Evolutionary conservation across 2,888 invertebrate species (phyloP), one percentile per base, ranked within the genome.

Genomic region (Sinhomidia bicolor): DNA sequence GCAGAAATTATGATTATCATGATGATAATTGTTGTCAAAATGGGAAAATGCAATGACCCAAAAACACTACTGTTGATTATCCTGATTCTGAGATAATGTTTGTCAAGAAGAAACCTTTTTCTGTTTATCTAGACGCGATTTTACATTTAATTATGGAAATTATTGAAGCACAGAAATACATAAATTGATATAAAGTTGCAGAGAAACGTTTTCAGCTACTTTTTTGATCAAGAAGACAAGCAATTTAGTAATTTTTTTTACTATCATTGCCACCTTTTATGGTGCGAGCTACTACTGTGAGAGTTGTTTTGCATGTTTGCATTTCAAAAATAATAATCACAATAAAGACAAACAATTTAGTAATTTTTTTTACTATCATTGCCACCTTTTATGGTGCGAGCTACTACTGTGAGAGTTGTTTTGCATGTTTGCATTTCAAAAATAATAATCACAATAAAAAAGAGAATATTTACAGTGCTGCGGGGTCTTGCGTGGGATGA

Each of bases 11-110:
- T 29, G 10, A 62, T 29, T 29, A 62, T 62, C 26, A 1, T 36
- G 20, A 74, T 20, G 36, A 57, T 57, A 68, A 80, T 82, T 5
- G 17, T 71, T 71, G 41, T 41, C 71, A 44, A 51, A 83, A 14
- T 12, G 26, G 71, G 51, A 83, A 81, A 74, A 54, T 65, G 76
- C 84, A 85, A 62, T 85, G 84, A 85, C 84, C 84, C 76, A 85
- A 76, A 76, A 85, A 76, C 60, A 17, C 44, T 1, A 65, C 62
- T 76, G 44, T 60, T 85, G 29, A 85, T 85, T 85, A 85, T 85
- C 51, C 82, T 82, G 20, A 76, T 76, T 85, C 54, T 82, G 62
- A 76, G 29, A 78, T 60, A 85, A 85, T 76, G 26, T 84, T 76
- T 51, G 0, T n/a, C n/a, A n/a, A n/a, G 26, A 60, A n/a, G 29